These are phyloP conservation scores for Abramis brama DNA, from an alignment of 2,113 vertebrate genomes.

Conservation along the genomic window DNA sequence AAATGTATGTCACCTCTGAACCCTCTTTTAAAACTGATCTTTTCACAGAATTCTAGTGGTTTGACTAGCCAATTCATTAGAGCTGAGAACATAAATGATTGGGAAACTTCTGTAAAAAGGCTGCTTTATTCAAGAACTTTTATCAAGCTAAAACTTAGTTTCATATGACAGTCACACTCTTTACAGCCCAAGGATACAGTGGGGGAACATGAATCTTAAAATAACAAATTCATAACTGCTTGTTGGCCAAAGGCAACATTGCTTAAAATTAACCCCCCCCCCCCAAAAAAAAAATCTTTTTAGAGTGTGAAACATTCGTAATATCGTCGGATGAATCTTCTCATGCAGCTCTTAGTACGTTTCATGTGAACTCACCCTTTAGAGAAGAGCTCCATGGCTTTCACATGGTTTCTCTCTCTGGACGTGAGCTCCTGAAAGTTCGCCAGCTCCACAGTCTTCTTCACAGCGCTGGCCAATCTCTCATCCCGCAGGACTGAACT, in stretches of 20 bases:
- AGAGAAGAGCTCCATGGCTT: conserved; percentile 84
- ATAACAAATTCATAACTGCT: not conserved
- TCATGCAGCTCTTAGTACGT: not conserved
- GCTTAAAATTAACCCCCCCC: not conserved
- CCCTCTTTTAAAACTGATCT: not conserved
- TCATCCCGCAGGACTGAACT: conserved; percentile 76
- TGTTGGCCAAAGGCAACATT: not conserved
- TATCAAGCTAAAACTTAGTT: not conserved
- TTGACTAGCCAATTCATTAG: not conserved
- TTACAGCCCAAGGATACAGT: not conserved
- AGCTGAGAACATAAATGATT: not conserved
- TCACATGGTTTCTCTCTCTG: conserved; percentile 85
- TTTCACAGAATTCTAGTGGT: not conserved
- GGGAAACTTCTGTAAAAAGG: not conserved
- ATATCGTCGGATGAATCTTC: not conserved
- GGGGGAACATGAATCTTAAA: not conserved
- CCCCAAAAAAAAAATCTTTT: not conserved
- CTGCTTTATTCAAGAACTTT: conserved; percentile 5
- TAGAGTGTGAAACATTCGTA: not conserved
- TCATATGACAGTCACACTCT: conserved; percentile 18
- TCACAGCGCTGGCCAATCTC: conserved; percentile 78
- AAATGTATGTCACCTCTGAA: not conserved
- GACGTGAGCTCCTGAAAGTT: conserved; percentile 76
- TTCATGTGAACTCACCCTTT: conserved; percentile 78
- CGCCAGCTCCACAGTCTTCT: conserved; percentile 76